Evolutionary conservation across 2,113 vertebrate genomes (phyloP).

Genomic region (Hippoglossus stenolepis): DNA sequence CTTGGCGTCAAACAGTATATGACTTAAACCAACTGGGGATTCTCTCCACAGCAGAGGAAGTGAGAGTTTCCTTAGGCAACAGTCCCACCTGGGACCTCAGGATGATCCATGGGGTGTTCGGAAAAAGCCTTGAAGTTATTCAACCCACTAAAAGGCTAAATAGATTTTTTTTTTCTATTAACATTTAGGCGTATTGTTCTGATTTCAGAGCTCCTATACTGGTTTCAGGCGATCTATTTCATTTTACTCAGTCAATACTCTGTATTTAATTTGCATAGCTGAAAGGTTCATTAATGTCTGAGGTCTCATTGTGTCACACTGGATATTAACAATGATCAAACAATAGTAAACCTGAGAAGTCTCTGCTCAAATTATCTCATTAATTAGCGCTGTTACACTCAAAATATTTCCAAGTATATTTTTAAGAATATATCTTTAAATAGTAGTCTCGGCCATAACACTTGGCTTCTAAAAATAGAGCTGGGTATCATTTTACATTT

Average conservation of each 20-base stretch:
- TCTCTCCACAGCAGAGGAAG: slow-evolving; percentile 79
- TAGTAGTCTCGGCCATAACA: neutral
- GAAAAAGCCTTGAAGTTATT: slow-evolving; percentile 87
- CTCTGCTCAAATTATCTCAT: neutral
- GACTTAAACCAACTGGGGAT: slow-evolving; percentile 84
- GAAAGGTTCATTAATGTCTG: slow-evolving; percentile 58
- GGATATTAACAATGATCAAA: slow-evolving; percentile 40
- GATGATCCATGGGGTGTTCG: slow-evolving; percentile 80
- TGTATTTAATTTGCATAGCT: slow-evolving; percentile 82
- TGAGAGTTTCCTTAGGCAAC: slow-evolving; percentile 83
- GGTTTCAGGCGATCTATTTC: slow-evolving; percentile 78
- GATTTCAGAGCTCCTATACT: slow-evolving; percentile 69
- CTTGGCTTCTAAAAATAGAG: neutral
- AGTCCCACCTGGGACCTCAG: slow-evolving; percentile 78
- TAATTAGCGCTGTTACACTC: neutral
- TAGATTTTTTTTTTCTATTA: slow-evolving; percentile 89
- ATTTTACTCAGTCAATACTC: slow-evolving; percentile 74
- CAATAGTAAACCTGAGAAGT: neutral
- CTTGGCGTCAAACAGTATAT: slow-evolving; percentile 82
- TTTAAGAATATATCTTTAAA: neutral
- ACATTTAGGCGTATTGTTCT: slow-evolving; percentile 81
- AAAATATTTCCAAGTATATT: neutral
- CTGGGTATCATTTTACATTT: neutral
- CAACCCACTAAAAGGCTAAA: slow-evolving; percentile 86
- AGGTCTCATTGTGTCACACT: slow-evolving; percentile 47